Evolutionary conservation across 1,140 invertebrate genomes (phyloP), one percentile per base, ranked within the genome.

Genomic region (Drosophila erecta): DNA sequence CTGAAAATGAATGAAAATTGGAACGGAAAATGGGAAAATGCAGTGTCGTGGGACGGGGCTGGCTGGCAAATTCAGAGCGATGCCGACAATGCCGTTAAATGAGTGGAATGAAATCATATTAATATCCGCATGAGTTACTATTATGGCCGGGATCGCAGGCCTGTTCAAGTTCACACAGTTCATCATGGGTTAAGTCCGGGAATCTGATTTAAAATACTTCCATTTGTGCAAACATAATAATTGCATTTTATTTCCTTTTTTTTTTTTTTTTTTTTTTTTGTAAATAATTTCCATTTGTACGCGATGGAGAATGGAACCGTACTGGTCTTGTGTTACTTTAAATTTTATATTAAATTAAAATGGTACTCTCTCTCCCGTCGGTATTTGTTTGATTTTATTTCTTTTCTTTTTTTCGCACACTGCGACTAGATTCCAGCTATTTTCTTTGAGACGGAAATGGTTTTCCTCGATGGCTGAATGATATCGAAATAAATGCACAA

Each of bases 31-130:
- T 11, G 22, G 44, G 8, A 6, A 58, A 61, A 59, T 61, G 58
- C 57, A 61, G 57, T 30, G 27, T 15, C 2, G 20, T 15, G 35
- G 20, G 35, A 17, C 17, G 17, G 17, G 17, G 17, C 17, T 17
- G 17, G 17, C 5, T 1, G 7, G 17, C 11, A 20, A 17, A 20
- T 20, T 11, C 41, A 10, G 5, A 15, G 7, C n/a, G 40, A 12
- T 1, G 14, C 22, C 57, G 20, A 17, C 6, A 60, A 57, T 57
- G 44, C 44, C 64, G 49, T 70, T 70, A 54, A 56, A 70, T 70
- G 41, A 69, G 64, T 40, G 66, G 50, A 67, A 67, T 67, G 44
- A 47, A 56, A 47, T 56, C 44, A 37, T 67, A 46, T 69, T 70
- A 69, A 70, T 22, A 67, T 67, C 35, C 62, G 15, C 27, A 17